Conservation (phyloP, 2,797 vertebrate species). For the Anolis apletophallus region DNA sequence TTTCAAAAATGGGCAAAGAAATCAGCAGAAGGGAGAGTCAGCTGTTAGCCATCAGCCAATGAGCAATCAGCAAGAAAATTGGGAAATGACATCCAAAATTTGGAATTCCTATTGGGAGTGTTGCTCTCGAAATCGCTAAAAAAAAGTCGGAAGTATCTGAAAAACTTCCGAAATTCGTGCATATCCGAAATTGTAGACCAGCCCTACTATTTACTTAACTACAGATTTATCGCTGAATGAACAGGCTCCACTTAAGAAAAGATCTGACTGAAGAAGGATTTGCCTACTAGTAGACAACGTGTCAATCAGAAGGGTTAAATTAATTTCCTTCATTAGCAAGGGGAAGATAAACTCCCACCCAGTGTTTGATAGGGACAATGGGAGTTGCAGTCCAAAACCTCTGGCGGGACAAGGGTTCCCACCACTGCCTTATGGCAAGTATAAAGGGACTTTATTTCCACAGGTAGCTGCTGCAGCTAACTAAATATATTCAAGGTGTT, state of each 20-base stretch:
- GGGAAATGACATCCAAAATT: no score
- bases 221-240: not conserved
- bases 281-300: constrained; percentile 7
- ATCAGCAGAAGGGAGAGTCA: no score
- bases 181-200: no score
- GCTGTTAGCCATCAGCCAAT: no score
- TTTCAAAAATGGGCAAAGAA: no score
- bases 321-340: not conserved
- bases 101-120: no score
- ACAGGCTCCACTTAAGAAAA: not conserved
- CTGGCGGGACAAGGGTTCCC: not conserved
- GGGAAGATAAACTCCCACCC: not conserved
- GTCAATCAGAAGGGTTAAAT: constrained; percentile 15
- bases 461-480: constrained; percentile 42
- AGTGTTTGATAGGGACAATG: not conserved
- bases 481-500: not conserved
- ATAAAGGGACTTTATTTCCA: constrained; percentile 3
- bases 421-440: not conserved
- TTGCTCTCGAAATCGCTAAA: no score
- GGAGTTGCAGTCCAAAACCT: not conserved
- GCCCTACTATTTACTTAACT: constrained; percentile 16
- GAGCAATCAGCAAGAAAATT: no score
- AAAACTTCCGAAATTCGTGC: no score
- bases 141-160: no score
- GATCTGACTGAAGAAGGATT: not conserved